phyloP scores from a whole-genome alignment of 2,797 vertebrate genomes.

The Xiphophorus birchmanni region DNA sequence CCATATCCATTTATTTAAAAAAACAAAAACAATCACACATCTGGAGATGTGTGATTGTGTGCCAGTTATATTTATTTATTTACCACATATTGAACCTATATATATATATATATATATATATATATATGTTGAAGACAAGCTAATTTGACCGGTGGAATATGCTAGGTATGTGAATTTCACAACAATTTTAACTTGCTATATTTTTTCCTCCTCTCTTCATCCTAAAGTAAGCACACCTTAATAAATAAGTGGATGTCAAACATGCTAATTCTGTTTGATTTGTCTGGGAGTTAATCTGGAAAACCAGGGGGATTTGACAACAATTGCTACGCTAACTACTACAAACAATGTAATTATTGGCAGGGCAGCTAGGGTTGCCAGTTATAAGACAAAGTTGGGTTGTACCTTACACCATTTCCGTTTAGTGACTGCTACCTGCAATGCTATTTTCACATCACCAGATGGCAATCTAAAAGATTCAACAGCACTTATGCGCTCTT shows the following conservation, averaged over 20 bases:
- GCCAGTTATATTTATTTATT: neutral
- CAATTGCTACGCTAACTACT: neutral
- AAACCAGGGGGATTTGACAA: neutral
- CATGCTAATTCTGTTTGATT: neutral
- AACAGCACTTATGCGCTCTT: neutral
- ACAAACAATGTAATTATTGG: neutral
- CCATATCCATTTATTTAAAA: neutral
- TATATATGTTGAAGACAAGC: neutral
- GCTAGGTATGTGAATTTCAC: constrained; percentile 5
- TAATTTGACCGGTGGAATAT: neutral
- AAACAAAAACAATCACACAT: neutral
- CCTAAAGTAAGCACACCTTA: neutral
- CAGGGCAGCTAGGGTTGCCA: neutral
- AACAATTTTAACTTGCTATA: constrained; percentile 9
- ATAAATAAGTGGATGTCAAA: neutral
- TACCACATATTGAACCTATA: neutral
- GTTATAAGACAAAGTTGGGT: neutral
- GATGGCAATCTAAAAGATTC: neutral
- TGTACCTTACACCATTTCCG: neutral
- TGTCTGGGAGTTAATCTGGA: neutral
- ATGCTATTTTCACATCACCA: neutral
- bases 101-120: too few species aligned
- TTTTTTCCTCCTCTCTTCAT: neutral
- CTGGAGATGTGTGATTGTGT: too few species aligned
- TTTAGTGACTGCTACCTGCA: neutral